These are phyloP conservation scores for Menura novaehollandiae DNA, from an alignment of 2,113 vertebrate genomes.

Conservation along the genomic window DNA sequence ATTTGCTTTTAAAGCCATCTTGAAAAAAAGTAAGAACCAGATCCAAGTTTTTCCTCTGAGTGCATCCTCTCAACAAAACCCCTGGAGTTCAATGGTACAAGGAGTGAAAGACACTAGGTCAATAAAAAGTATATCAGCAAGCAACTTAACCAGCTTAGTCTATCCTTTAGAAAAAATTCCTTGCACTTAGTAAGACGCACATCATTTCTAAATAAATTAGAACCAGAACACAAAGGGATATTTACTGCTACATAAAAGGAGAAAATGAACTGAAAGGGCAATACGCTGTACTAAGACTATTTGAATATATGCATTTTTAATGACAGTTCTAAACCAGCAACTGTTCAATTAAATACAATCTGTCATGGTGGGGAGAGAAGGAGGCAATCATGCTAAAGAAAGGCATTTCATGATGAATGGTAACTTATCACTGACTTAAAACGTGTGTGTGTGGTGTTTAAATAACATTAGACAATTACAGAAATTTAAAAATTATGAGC, in stretches of 20 bases:
- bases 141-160: background rate
- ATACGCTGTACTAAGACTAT: background rate
- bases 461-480: conserved; percentile 3
- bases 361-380: conserved; percentile 47
- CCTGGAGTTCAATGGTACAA: background rate
- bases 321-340: conserved; percentile 59
- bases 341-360: conserved; percentile 72
- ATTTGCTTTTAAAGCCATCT: background rate
- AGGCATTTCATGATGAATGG: conserved; percentile 25
- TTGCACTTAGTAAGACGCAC: background rate
- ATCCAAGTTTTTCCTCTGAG: background rate
- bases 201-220: conserved; percentile 57
- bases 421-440: conserved; percentile 40
- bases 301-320: conserved; percentile 65
- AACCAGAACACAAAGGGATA: conserved; percentile 28
- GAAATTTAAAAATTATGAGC: conserved; percentile 6
- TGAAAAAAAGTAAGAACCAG: background rate
- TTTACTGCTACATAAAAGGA: conserved; percentile 49
- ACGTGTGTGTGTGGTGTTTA: background rate
- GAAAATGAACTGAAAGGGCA: conserved; percentile 39
- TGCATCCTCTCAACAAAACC: background rate
- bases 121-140: background rate
- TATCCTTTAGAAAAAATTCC: background rate
- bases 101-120: background rate
- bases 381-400: background rate